Conservation (phyloP, 2,113 vertebrate genomes). For the Tapirus terrestris region DNA sequence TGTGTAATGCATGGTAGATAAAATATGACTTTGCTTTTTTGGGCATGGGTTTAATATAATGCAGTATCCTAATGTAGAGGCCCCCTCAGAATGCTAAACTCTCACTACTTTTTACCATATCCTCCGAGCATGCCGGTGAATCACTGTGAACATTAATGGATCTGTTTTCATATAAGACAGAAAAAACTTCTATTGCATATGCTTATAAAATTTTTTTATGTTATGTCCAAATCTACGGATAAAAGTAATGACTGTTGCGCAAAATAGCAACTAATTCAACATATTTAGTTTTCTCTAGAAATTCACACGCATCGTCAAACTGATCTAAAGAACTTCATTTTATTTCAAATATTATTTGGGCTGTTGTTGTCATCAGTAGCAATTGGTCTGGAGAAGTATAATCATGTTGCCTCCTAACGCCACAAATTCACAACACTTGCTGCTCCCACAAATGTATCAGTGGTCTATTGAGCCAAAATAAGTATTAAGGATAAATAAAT, state of each 20-base stretch:
- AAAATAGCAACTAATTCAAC: conserved; percentile 7
- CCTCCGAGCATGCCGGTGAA: conserved; percentile 51
- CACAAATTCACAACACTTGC: background rate
- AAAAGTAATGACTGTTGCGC: background rate
- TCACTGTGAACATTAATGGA: conserved; percentile 60
- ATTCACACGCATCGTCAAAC: background rate
- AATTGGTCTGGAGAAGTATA: background rate
- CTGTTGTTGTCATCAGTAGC: background rate
- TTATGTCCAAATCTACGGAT: conserved; percentile 19
- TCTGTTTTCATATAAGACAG: conserved; percentile 55
- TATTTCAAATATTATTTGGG: conserved; percentile 29
- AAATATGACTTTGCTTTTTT: conserved; percentile 65
- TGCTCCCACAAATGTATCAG: background rate
- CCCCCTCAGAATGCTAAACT: conserved; percentile 55
- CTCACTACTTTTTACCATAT: conserved; percentile 57
- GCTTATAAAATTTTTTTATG: background rate
- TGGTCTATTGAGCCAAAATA: background rate
- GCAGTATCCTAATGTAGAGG: conserved; percentile 53
- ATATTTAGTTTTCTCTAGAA: conserved; percentile 26
- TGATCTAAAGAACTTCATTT: conserved; percentile 5
- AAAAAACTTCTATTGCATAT: conserved; percentile 28
- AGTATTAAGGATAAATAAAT: background rate
- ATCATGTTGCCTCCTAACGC: background rate
- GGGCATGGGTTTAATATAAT: conserved; percentile 67
- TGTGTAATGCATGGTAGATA: conserved; percentile 79